Percentiles rank a stretch among this genome's conserved stretches.
These are phyloP conservation scores for Sebastes fasciatus DNA, from an alignment of 2,113 vertebrate genomes.

Conservation along the genomic window DNA sequence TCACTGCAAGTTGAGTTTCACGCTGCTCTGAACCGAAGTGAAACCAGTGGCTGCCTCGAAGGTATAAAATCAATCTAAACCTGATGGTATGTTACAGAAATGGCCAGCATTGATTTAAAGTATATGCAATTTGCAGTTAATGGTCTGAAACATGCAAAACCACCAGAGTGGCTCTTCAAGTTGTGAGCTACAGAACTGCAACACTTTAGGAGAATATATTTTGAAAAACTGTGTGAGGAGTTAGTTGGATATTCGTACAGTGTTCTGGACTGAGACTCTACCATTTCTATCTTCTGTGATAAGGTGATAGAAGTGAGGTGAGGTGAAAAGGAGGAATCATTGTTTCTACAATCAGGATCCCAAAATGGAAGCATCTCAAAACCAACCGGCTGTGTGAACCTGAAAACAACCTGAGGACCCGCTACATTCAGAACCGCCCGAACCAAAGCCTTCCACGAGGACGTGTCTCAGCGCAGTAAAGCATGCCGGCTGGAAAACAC, in stretches of 20 bases:
- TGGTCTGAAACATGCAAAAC: constrained; percentile 9
- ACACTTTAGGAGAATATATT: background rate
- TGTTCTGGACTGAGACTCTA: constrained; percentile 23
- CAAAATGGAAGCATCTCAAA: constrained; percentile 49
- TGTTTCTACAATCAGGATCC: constrained; percentile 62
- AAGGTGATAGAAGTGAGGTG: constrained; percentile 58
- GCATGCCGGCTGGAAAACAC: constrained; percentile 73
- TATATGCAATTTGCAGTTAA: background rate
- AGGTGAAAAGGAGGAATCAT: constrained; percentile 52
- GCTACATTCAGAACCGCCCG: constrained; percentile 67
- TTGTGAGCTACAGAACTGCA: background rate
- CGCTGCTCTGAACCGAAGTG: background rate
- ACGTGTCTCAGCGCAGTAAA: constrained; percentile 60
- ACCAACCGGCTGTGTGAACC: constrained; percentile 62
- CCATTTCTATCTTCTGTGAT: constrained; percentile 18
- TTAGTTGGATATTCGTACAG: background rate
- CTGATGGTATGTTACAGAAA: background rate
- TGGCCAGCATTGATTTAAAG: background rate
- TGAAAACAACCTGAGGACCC: constrained; percentile 79
- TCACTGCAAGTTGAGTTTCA: constrained; percentile 7
- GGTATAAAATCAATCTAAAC: constrained; percentile 1
- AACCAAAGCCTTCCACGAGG: constrained; percentile 44
- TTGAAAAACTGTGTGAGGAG: background rate
- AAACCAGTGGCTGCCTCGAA: constrained; percentile 1
- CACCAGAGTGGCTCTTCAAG: background rate